Evolutionary conservation across 2,888 invertebrate species (phyloP).

Genomic region (Diabrotica balteata): DNA sequence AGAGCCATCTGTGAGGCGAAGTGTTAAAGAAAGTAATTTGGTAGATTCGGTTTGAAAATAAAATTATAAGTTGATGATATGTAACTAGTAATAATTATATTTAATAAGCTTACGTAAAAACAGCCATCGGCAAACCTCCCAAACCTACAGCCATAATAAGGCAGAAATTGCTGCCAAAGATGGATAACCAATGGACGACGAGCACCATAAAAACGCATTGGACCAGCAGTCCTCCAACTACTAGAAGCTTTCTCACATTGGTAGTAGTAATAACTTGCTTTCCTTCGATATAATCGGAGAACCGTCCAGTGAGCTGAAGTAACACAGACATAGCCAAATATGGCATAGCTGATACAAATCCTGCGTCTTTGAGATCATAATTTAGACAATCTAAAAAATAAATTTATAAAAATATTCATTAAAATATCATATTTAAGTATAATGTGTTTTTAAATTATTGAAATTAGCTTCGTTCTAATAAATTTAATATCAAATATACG

Average conservation of each 20-base stretch:
- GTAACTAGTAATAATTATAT: too few species aligned
- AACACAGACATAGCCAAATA: slow-evolving; percentile 87
- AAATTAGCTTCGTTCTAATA: too few species aligned
- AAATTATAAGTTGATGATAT: too few species aligned
- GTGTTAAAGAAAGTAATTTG: too few species aligned
- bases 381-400: slow-evolving; percentile 70
- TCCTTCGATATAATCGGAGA: slow-evolving; percentile 79
- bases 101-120: slow-evolving; percentile 7
- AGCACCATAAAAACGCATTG: slow-evolving; percentile 58
- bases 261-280: slow-evolving; percentile 73
- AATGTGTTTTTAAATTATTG: too few species aligned
- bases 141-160: slow-evolving; percentile 2
- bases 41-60: too few species aligned
- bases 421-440: not conserved
- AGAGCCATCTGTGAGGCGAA: too few species aligned
- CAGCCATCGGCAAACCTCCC: slow-evolving; percentile 2
- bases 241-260: slow-evolving; percentile 72
- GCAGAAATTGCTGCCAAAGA: slow-evolving; percentile 2
- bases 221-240: slow-evolving; percentile 72
- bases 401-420: not conserved
- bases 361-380: slow-evolving; percentile 79
- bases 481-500: too few species aligned
- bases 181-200: slow-evolving; percentile 1
- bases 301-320: slow-evolving; percentile 78
- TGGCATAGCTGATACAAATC: slow-evolving; percentile 84